Evolutionary conservation across 2,888 invertebrate genomes (phyloP), one percentile per base, ranked within the genome.

Genomic region (Rhorus exstirpatorius): DNA sequence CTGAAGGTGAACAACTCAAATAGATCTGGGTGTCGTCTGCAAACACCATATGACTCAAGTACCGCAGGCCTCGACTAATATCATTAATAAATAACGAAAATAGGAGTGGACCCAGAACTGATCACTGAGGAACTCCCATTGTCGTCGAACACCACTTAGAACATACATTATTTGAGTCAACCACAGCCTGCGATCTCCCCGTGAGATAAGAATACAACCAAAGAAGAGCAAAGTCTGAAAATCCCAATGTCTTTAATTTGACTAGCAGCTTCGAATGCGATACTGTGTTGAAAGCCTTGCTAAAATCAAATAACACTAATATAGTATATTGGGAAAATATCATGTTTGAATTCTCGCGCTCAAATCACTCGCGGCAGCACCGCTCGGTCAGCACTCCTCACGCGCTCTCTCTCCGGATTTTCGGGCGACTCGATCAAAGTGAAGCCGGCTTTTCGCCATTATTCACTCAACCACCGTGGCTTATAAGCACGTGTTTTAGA

Each of bases 241-340:
- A 35, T 3, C 60, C 60, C 0, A 65, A 3, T 4, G 26, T 3
- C 6, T 35, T 41, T 3, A 76, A 0, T 35, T 76, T 76, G n/a
- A 19, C 6, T 1, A 65, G 51, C 7, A 79, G 19, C 0, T 31
- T 14, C 8, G 6, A 31, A 31, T 68, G 51, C 0, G 58, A 12
- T 0, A 60, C 35, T 4, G 19, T 8, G 10, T 60, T 38, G 14
- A 81, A 78, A 1, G 77, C 81, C 24, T 81, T 81, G 35, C 65
- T 65, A 35, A 78, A 72, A 31, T 84, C 75, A 14, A 80, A 81
- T 7, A 84, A 41, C 1, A 83, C 41, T 0, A 67, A n/a, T 3
- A 79, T 60, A 1, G 81, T 81, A n/a, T n/a, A n/a, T n/a, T n/a
- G n/a, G n/a, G n/a, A n/a, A n/a, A n/a, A n/a, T n/a, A n/a, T n/a